These are phyloP conservation scores for Halcyon malimbica DNA, from an alignment of 2,113 vertebrate species.

Conservation along the genomic window DNA sequence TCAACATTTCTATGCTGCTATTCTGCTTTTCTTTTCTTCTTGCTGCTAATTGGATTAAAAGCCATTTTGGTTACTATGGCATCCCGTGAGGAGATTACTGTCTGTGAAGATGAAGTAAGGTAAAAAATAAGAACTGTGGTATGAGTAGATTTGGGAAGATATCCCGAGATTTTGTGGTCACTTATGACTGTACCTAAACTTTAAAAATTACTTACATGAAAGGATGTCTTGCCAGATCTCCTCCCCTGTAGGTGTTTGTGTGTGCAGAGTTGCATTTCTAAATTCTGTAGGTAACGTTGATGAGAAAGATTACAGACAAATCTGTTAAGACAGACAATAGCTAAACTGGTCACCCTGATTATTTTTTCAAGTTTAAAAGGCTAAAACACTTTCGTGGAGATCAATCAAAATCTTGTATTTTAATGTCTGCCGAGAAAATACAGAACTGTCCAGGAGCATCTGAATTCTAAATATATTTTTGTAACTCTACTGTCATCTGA, in stretches of 20 bases:
- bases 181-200: not conserved
- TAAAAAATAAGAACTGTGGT: conserved; percentile 65
- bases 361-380: not conserved
- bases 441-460: not conserved
- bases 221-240: conserved; percentile 22
- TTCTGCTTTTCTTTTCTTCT: conserved; percentile 75
- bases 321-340: not conserved
- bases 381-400: not conserved
- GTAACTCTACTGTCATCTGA: not conserved
- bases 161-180: not conserved
- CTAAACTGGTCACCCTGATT: not conserved
- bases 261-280: not conserved
- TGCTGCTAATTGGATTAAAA: conserved; percentile 80
- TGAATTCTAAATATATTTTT: not conserved
- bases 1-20: conserved; percentile 54
- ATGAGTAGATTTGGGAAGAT: conserved; percentile 12
- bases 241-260: not conserved
- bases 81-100: conserved; percentile 75
- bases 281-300: not conserved
- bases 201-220: not conserved
- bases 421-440: not conserved
- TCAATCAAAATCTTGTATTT: not conserved
- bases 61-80: conserved; percentile 75
- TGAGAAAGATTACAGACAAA: not conserved
- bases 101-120: conserved; percentile 82